Conservation (phyloP, 2,113 vertebrate species). For the Neogale vison region DNA sequence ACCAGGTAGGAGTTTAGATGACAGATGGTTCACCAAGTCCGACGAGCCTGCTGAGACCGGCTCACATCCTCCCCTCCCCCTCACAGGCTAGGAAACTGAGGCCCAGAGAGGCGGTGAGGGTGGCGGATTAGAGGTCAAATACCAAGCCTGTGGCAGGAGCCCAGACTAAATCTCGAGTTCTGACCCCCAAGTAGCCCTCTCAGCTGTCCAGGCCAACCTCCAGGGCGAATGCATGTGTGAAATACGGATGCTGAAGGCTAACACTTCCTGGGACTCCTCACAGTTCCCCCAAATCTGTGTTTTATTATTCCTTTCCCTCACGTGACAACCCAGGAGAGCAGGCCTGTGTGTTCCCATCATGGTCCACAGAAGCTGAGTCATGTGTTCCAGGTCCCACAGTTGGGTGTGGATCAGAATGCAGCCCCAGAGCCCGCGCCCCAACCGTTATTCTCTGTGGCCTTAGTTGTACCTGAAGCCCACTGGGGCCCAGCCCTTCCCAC, state of each 20-base stretch:
- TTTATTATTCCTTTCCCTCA: neutral
- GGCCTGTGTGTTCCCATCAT: fast-evolving
- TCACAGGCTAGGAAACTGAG: neutral
- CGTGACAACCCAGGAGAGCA: fast-evolving
- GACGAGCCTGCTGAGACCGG: fast-evolving
- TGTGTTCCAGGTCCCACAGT: neutral
- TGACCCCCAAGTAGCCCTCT: neutral
- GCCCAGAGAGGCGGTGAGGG: neutral
- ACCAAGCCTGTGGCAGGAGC: neutral
- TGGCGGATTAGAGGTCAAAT: neutral
- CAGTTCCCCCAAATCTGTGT: neutral
- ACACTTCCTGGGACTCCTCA: no score
- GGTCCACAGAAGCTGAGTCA: neutral
- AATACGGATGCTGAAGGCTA: fast-evolving
- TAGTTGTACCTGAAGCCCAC: neutral
- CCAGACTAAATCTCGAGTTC: neutral
- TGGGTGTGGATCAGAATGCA: fast-evolving
- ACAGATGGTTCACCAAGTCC: no score
- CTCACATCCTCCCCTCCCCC: neutral
- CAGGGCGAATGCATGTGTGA: fast-evolving
- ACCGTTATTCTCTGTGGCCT: fast-evolving
- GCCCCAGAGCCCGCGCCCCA: neutral
- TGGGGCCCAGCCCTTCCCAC: neutral
- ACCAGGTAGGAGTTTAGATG: neutral
- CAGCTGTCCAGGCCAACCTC: neutral